Percentiles rank a stretch among this genome's conserved stretches.
These are phyloP conservation scores for Cairina moschata DNA, from an alignment of 2,113 vertebrate species.

Conservation along the genomic window DNA sequence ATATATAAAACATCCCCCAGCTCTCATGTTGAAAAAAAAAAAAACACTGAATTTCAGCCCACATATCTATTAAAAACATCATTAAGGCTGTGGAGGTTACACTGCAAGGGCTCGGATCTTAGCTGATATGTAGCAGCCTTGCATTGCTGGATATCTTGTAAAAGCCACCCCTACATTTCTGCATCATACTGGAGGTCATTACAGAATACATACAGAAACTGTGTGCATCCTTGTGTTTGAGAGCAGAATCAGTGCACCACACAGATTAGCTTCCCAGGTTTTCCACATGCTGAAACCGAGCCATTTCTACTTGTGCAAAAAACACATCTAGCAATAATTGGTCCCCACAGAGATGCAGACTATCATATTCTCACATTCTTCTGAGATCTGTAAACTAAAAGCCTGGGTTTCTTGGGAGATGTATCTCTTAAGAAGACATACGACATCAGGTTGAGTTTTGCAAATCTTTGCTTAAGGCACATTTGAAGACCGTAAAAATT, in stretches of 20 bases:
- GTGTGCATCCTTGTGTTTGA: constrained; percentile 13
- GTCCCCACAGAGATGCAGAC: constrained; percentile 42
- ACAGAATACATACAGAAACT: constrained; percentile 3
- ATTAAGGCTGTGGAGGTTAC: constrained; percentile 55
- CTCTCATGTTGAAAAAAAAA: constrained; percentile 4
- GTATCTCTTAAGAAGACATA: constrained; percentile 19
- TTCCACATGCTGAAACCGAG: constrained; percentile 23
- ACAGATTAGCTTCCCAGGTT: neutral
- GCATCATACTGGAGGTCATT: constrained; percentile 45
- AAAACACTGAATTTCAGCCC: constrained; percentile 37
- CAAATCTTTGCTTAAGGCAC: constrained; percentile 21
- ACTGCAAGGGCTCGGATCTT: constrained; percentile 55
- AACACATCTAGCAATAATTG: constrained; percentile 29
- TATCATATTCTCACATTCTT: constrained; percentile 30
- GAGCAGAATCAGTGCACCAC: neutral
- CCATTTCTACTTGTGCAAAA: constrained; percentile 26
- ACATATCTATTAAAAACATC: constrained; percentile 56
- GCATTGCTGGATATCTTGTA: constrained; percentile 54
- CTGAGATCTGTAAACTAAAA: constrained; percentile 28
- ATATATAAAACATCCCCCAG: neutral
- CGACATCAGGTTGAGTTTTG: constrained; percentile 20
- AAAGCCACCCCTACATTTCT: constrained; percentile 47
- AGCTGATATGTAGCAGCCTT: neutral
- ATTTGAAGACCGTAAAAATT: neutral
- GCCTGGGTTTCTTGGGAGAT: constrained; percentile 20